Base-by-base conservation (phyloP, 2,797 vertebrate species). In the Amblyraja radiata region DNA sequence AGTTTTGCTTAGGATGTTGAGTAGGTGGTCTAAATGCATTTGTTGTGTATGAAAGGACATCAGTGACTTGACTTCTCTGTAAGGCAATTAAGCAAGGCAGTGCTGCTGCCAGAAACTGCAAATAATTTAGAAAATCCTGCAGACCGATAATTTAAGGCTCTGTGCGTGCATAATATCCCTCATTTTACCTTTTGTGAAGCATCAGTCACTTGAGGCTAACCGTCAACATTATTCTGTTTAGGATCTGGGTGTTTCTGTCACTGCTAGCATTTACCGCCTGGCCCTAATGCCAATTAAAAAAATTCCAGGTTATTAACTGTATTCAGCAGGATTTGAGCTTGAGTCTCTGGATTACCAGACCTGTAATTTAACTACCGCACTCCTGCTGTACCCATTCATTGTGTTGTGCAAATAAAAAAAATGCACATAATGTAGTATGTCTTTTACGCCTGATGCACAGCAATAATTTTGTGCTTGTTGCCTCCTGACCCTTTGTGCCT, bases 91-190 rank as follows among this genome's bases (percentile, higher is more conserved):
- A 28, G 14, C 61, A 23, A 21, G 61, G 23, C 81, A 25, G 81
- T 92, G 25, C 39, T n/a, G n/a, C 23, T 92, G 39, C 25, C 90
- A 74, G 73, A 76, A 92, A 58, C 68, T 25, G 23, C 36, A 16
- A 73, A n/a, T 39, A 23, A 92, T 92, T 92, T 92, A 76, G 23
- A 92, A 92, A 92, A 73, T 91, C 32, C 5, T 39, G 81, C 46
- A 28, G 21, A 6, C 63, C 8, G 13, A 65, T 28, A 86, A 63
- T 86, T 58, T 63, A 65, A 86, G 2, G 28, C 83, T 6, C 77
- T 78, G 11, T 86, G 32, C 2, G 0, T 39, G 61, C 61, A 18
- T 86, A 28, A 13, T 8, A 21, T 74, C 1, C 18, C 36, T 16
- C 71, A 76, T 76, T 74, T 73, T 23, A 46, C 68, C 86, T 54